These are phyloP conservation scores for Morone saxatilis DNA, from an alignment of 2,113 vertebrate species.

Conservation along the genomic window DNA sequence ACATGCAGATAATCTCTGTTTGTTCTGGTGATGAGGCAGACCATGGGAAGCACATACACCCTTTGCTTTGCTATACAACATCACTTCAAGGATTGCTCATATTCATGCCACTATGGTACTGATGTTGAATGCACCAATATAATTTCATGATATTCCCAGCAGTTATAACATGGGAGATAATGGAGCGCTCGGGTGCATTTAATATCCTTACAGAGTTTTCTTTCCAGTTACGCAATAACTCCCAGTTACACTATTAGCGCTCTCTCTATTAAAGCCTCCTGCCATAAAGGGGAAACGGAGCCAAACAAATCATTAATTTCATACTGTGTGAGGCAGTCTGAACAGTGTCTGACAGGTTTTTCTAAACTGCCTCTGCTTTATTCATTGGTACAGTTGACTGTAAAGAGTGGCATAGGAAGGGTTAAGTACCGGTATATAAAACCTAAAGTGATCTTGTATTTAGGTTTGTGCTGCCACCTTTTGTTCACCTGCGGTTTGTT, in stretches of 20 bases:
- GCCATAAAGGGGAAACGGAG: conserved; percentile 40
- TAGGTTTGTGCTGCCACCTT: neutral
- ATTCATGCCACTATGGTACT: neutral
- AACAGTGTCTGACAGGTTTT: neutral
- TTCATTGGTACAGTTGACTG: neutral
- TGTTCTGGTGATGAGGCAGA: conserved; percentile 19
- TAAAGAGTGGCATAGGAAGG: too few species aligned
- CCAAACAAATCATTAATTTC: conserved; percentile 13
- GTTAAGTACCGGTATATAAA: neutral
- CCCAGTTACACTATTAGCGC: conserved; percentile 33
- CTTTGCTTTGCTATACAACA: neutral
- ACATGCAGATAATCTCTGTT: conserved; percentile 34
- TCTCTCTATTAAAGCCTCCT: conserved; percentile 31
- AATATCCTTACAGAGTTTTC: neutral
- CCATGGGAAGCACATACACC: neutral
- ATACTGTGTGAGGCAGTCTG: neutral
- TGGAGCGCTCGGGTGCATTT: conserved; percentile 27
- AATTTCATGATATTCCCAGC: conserved; percentile 8
- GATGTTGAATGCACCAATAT: neutral
- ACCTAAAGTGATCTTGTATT: neutral
- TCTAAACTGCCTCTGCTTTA: neutral
- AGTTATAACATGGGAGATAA: conserved; percentile 14
- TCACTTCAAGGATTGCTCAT: neutral
- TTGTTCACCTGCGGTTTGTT: neutral
- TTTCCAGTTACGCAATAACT: conserved; percentile 24